A percentile compares a stretch with the other conserved stretches of the same genome.
phyloP scores from a whole-genome alignment of 2,888 invertebrate species.

The Allacma fusca region DNA sequence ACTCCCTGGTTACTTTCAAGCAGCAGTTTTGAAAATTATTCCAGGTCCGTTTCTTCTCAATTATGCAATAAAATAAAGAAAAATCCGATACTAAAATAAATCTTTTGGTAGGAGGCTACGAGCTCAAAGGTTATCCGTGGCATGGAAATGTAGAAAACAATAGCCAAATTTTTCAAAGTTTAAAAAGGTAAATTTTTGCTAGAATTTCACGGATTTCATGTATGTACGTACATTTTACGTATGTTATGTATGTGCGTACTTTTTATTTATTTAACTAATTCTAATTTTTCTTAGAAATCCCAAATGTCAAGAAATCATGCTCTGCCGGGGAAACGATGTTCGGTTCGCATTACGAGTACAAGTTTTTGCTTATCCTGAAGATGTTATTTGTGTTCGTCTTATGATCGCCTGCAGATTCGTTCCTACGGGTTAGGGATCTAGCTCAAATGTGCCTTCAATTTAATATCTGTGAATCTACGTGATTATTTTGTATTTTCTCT shows the following conservation, averaged over 20 bases:
- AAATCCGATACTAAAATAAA: too few species aligned
- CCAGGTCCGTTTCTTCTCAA: slow-evolving; percentile 16
- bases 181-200: slow-evolving; percentile 23
- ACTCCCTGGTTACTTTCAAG: slow-evolving; percentile 47
- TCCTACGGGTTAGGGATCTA: not conserved
- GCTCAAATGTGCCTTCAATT: too few species aligned
- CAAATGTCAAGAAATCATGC: slow-evolving; percentile 45
- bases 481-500: too few species aligned
- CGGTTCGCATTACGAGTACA: slow-evolving; percentile 48
- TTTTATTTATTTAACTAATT: too few species aligned
- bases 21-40: slow-evolving; percentile 47
- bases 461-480: too few species aligned
- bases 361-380: slow-evolving; percentile 52
- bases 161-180: slow-evolving; percentile 33
- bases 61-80: too few species aligned
- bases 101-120: slow-evolving; percentile 40
- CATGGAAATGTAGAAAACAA: slow-evolving; percentile 39
- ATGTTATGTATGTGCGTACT: too few species aligned
- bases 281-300: too few species aligned
- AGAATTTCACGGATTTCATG: not conserved
- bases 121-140: slow-evolving; percentile 52
- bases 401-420: slow-evolving; percentile 51
- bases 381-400: slow-evolving; percentile 48
- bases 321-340: slow-evolving; percentile 49
- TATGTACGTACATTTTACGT: too few species aligned